Base-by-base conservation (phyloP, 2,113 vertebrate genomes). In the Otolemur garnettii region DNA sequence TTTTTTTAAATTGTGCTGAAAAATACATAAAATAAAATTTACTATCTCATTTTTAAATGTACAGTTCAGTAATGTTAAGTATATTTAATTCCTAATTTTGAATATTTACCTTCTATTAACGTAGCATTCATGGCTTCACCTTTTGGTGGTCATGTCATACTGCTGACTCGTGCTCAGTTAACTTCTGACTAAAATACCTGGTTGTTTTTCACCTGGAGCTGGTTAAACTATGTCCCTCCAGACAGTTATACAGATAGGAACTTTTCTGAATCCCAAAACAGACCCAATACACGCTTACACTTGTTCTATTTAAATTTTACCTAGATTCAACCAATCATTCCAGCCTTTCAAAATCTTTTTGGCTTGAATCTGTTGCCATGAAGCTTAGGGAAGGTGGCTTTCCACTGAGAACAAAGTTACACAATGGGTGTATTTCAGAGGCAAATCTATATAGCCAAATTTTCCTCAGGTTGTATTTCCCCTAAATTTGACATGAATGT, bases 391-490 rank as follows among this genome's bases (percentile, higher is more conserved):
- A 90, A 72, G 60, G 28, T 82, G 33, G 26, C 2, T 82, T 95
- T 90, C 45, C 72, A 90, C 45, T 81, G 50, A 82, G 75, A 96
- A 89, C 62, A 68, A 66, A 82, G 38, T 80, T n/a, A 79, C 38
- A 68, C 18, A 30, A 74, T 68, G 24, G 35, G 26, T 75, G 4
- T 55, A 87, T 86, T 30, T 62, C 60, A 81, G 57, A 77, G 80
- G 45, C 18, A 21, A 95, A 11, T 53, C 35, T 22, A 90, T 22
- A 71, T 18, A 69, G 53, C 45, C 60, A 93, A 82, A 62, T 93
- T 95, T 30, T 68, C 13, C 82, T 95, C 38, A 94, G 87, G 86
- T n/a, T 87, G 33, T 75, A 83, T 79, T 91, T 66, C 7, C 14
- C 13, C 42, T 75, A 91, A 62, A 91, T 94, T 85, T 79, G 33